Conservation (phyloP, 1,140 invertebrate genomes). For the Conus betulinus region DNA sequence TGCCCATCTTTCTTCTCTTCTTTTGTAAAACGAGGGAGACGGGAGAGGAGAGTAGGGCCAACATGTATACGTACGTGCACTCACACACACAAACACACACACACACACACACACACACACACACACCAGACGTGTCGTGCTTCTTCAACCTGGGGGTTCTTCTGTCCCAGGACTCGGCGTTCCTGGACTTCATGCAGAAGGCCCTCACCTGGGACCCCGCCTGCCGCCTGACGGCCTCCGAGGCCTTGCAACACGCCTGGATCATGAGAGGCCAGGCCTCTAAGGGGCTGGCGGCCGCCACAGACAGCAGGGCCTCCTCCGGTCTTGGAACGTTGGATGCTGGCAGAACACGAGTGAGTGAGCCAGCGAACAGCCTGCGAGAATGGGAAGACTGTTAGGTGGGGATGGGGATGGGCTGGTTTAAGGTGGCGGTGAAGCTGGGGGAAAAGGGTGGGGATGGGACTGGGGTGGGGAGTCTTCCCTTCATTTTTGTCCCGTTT, state of each 20-base stretch:
- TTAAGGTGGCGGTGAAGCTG: not conserved
- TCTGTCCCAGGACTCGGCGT: slow-evolving; percentile 84
- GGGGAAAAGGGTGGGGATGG: not conserved
- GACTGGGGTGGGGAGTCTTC: no score
- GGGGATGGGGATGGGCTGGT: not conserved
- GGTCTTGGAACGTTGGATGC: not conserved
- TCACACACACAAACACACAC: not conserved
- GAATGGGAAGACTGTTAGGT: not conserved
- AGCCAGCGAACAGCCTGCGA: not conserved
- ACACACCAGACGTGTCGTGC: not conserved
- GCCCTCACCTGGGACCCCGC: slow-evolving; percentile 98
- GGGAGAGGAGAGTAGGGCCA: no score
- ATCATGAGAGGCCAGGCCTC: slow-evolving; percentile 83
- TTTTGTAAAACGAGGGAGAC: no score
- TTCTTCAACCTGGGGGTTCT: no score
- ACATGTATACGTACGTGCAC: no score
- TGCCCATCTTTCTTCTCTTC: no score
- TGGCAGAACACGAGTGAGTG: not conserved
- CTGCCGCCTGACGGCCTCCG: slow-evolving; percentile 91
- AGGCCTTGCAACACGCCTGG: slow-evolving; percentile 95
- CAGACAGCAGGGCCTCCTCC: not conserved
- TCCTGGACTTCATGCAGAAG: slow-evolving; percentile 96
- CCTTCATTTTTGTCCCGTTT: no score
- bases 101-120: not conserved
- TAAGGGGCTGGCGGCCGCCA: not conserved